Evolutionary conservation across 2,888 invertebrate species (phyloP).

Genomic region (Nycteola revayana): DNA sequence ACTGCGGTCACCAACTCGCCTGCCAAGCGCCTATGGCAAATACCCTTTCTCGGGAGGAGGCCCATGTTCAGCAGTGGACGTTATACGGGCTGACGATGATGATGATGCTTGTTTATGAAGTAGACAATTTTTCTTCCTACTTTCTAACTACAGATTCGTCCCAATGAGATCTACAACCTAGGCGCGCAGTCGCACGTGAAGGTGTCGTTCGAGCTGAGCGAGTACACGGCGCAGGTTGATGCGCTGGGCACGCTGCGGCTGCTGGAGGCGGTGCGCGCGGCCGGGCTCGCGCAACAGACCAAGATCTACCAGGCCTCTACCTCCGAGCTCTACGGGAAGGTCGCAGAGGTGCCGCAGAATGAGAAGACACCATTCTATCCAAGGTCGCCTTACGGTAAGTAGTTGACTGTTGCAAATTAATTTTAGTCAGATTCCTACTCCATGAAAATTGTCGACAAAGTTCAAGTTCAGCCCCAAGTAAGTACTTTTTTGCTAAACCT

Average conservation of each 20-base stretch:
- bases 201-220: slow-evolving; percentile 98
- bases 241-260: slow-evolving; percentile 96
- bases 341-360: slow-evolving; percentile 94
- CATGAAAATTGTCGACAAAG: too few relatives aligned
- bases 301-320: slow-evolving; percentile 98
- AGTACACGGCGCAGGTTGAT: slow-evolving; percentile 99
- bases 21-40: too few relatives aligned
- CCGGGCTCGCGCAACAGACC: slow-evolving; percentile 89
- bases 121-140: too few relatives aligned
- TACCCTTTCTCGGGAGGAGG: too few relatives aligned
- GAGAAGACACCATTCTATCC: slow-evolving; percentile 98
- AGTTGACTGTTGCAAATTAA: too few relatives aligned
- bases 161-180: slow-evolving; percentile 98
- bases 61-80: too few relatives aligned
- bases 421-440: too few relatives aligned
- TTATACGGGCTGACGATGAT: too few relatives aligned
- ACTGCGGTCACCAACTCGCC: too few relatives aligned
- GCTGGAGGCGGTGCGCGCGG: slow-evolving; percentile 95
- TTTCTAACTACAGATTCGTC: slow-evolving; percentile 77
- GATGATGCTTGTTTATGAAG: too few relatives aligned
- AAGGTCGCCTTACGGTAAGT: slow-evolving; percentile 95
- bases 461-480: too few relatives aligned
- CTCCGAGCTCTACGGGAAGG: slow-evolving; percentile 97
- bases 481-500: too few relatives aligned
- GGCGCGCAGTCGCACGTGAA: slow-evolving; percentile 99